Evolutionary conservation across 2,797 vertebrate species (phyloP), one percentile per base, ranked within the genome.

Genomic region (Bradypus variegatus): DNA sequence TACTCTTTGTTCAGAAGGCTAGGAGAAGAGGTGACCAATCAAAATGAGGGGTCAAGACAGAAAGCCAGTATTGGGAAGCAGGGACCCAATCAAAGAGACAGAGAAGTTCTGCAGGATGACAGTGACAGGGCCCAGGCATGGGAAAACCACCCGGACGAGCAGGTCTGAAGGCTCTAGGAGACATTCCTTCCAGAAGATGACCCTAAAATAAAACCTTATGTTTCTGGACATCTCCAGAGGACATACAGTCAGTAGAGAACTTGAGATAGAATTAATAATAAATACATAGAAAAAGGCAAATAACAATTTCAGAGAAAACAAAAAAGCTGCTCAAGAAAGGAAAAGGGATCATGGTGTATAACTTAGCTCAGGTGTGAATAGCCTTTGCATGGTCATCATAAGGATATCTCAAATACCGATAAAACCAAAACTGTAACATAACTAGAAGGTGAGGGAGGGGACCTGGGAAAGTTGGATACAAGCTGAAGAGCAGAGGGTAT

Each of bases 381-480:
- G 85, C 80, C 77, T 4, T 58, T 53, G 45, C n/a, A 48, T 0
- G 53, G 41, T 31, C 31, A 29, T 38, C 38, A 60, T 11, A 79
- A 70, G 4, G n/a, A 72, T 31, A 38, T 53, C 70, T 81, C 79
- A 45, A 48, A 53, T 18, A n/a, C 48, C 36, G 50, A 86, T 38
- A 73, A 73, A 62, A 33, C 23, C 64, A 36, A 48, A 60, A 75
- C 25, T 58, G 29, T 12, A 8, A 29, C 2, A 2, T 5, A 77
- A 31, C 48, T 65, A 73, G 53, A 33, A 12, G 60, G 65, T 27
- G 23, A 36, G 41, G 31, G 11, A 29, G 25, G 13, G n/a, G 10
- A 48, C 0, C 0, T 38, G 13, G 33, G 4, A 2, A 11, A 3
- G 25, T 33, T 0, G 2, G 65, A 64, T 21, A 33, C 11, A 21